Evolutionary conservation across 2,113 vertebrate genomes (phyloP).

Genomic region (Gymnarchus niloticus): DNA sequence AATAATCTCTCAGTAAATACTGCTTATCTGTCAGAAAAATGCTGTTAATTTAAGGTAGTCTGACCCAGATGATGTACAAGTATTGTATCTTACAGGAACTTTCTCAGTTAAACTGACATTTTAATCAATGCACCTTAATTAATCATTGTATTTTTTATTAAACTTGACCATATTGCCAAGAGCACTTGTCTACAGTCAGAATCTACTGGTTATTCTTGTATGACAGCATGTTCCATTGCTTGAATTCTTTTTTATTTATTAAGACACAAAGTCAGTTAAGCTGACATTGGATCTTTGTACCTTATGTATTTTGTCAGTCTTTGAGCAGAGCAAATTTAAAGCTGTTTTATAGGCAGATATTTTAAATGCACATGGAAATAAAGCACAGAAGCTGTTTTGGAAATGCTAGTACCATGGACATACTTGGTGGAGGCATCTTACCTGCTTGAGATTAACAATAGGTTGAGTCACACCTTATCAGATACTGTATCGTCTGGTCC

Average conservation of each 20-base stretch:
- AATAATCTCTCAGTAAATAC: background rate
- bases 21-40: background rate
- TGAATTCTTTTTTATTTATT: background rate
- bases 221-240: background rate
- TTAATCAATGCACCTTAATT: background rate
- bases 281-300: background rate
- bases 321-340: background rate
- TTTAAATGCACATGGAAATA: background rate
- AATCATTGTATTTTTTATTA: background rate
- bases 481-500: background rate
- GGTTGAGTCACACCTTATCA: background rate
- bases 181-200: too few relatives aligned
- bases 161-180: too few relatives aligned
- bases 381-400: background rate
- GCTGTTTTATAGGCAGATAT: background rate
- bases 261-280: background rate
- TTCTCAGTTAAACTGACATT: too few relatives aligned
- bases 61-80: background rate
- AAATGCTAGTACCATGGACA: background rate
- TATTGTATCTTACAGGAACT: background rate
- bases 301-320: background rate
- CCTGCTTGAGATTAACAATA: background rate
- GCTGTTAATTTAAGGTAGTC: conserved; percentile 4
- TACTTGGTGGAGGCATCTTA: background rate
- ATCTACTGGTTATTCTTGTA: too few relatives aligned